Conservation (phyloP, 2,113 vertebrate species). For the Corythaeola cristata region DNA sequence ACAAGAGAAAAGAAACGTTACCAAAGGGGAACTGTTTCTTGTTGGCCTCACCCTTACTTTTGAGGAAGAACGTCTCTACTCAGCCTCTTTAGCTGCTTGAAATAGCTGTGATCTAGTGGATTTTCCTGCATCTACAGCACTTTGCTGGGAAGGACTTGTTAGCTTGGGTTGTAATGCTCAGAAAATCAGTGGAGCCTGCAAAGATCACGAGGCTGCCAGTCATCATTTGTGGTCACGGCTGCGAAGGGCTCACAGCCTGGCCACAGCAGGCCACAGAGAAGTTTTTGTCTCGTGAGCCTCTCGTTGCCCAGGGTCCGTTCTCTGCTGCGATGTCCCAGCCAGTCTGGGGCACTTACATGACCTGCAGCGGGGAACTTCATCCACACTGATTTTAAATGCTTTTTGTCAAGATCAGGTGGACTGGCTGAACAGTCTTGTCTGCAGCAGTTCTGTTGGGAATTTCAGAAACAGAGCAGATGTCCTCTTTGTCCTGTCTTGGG, state of each 20-base stretch:
- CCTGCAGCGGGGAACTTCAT: neutral
- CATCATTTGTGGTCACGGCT: neutral
- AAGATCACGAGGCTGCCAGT: neutral
- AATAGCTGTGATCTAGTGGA: neutral
- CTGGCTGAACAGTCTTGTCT: neutral
- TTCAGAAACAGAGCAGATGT: neutral
- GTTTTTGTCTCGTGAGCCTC: neutral
- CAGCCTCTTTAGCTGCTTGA: neutral
- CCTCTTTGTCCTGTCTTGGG: neutral
- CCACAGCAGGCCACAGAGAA: neutral
- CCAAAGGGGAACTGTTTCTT: constrained; percentile 30
- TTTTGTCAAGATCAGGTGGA: neutral
- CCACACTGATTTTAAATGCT: neutral
- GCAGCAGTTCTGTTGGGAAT: neutral
- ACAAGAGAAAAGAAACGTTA: neutral
- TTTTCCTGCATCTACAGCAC: neutral
- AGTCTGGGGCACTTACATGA: neutral
- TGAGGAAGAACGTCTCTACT: constrained; percentile 3
- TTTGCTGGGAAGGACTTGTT: neutral
- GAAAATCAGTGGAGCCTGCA: neutral
- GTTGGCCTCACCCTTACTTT: constrained; percentile 8
- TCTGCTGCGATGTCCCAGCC: neutral
- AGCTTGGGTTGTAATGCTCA: neutral
- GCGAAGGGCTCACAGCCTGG: neutral
- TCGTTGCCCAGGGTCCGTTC: fast-evolving